Evolutionary conservation across 2,888 invertebrate genomes (phyloP).

Genomic region (Myopa testacea): DNA sequence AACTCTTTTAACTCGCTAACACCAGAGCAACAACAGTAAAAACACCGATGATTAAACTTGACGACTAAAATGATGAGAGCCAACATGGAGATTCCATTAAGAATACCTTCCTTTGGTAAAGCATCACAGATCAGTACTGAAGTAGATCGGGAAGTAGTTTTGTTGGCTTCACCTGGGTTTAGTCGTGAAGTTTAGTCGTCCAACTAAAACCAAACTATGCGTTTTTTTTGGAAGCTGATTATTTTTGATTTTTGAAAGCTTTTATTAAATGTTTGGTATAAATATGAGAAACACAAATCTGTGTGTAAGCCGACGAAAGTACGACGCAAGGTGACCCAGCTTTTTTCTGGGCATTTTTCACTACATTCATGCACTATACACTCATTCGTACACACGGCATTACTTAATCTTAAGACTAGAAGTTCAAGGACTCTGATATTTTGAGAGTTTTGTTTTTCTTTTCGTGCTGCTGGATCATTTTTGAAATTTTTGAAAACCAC

Average conservation of each 20-base stretch:
- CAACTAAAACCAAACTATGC: slow-evolving; percentile 23
- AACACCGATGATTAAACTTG: neutral
- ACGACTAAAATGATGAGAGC: neutral
- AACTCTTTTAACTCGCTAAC: neutral
- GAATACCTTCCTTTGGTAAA: no score
- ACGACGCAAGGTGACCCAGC: neutral
- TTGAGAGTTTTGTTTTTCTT: no score
- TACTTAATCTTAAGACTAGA: no score
- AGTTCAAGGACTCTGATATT: no score
- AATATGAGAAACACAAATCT: slow-evolving; percentile 28
- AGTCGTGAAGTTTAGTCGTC: slow-evolving; percentile 27
- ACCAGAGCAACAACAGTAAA: neutral
- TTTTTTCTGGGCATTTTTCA: no score
- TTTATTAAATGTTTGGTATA: slow-evolving; percentile 53
- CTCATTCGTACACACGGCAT: neutral
- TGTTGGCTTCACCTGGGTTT: neutral
- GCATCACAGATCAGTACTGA: no score
- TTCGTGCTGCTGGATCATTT: neutral
- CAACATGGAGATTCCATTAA: neutral
- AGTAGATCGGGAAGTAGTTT: no score
- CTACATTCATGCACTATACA: neutral
- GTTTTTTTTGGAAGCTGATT: slow-evolving; percentile 46
- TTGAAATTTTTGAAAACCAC: neutral
- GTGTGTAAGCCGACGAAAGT: neutral
- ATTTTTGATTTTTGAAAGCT: slow-evolving; percentile 56